Conservation (phyloP, 2,797 vertebrate genomes). For the Thamnophis elegans region DNA sequence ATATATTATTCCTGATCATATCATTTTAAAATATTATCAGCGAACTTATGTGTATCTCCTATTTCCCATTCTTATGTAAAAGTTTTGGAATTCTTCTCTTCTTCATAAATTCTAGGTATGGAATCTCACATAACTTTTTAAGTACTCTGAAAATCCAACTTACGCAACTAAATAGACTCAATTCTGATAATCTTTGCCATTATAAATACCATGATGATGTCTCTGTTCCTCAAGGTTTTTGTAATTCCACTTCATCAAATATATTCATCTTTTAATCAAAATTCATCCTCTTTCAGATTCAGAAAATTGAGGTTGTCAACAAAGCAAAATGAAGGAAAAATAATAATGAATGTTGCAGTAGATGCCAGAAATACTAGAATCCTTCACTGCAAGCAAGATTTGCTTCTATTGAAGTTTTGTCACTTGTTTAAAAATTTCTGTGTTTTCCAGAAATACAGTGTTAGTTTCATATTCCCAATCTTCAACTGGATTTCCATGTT, state of each 20-base stretch:
- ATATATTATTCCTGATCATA: not conserved
- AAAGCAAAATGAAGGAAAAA: not conserved
- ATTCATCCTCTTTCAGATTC: not conserved
- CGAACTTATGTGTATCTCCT: not conserved
- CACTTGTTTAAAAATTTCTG: not conserved
- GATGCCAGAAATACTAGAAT: not conserved
- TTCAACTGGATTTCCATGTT: not conserved
- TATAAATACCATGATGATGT: not conserved
- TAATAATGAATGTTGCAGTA: not conserved
- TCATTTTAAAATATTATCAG: not conserved
- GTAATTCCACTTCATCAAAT: not conserved
- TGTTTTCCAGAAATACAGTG: not conserved
- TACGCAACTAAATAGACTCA: not conserved
- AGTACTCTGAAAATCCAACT: not conserved
- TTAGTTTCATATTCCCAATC: not conserved
- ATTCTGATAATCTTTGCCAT: not conserved
- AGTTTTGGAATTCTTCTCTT: not conserved
- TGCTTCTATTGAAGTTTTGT: not conserved
- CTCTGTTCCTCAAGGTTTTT: not conserved
- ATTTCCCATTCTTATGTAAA: not conserved
- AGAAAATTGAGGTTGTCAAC: not conserved
- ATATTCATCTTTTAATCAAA: not conserved
- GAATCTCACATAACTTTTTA: not conserved
- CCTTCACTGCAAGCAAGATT: not conserved
- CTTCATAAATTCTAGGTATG: not conserved